Evolutionary conservation across 2,113 vertebrate genomes (phyloP).

Genomic region (Azemiops feae): DNA sequence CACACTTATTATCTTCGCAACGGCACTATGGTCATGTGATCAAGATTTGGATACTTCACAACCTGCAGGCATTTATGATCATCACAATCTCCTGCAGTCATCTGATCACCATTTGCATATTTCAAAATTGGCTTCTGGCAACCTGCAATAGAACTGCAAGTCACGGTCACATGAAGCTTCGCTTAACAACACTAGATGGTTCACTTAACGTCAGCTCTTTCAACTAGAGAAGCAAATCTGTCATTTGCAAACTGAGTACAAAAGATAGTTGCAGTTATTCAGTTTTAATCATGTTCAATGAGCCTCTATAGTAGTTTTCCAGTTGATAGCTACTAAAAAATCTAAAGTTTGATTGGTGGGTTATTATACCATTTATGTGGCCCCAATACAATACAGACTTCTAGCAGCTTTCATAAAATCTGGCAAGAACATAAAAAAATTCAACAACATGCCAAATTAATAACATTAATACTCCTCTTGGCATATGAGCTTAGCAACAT

Average conservation of each 20-base stretch:
- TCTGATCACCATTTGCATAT: neutral
- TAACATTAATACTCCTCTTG: neutral
- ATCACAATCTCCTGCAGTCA: neutral
- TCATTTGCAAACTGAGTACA: neutral
- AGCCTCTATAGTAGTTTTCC: neutral
- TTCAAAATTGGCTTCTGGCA: neutral
- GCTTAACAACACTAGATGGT: rapidly evolving
- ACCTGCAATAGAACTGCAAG: neutral
- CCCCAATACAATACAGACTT: neutral
- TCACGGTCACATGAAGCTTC: neutral
- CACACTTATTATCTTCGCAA: neutral
- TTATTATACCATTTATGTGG: neutral
- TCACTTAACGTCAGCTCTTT: neutral
- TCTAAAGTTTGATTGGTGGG: neutral
- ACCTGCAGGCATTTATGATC: neutral
- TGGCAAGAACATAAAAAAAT: neutral
- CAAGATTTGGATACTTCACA: neutral
- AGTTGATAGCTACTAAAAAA: neutral
- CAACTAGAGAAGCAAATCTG: neutral
- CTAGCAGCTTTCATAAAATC: neutral
- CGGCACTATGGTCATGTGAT: neutral
- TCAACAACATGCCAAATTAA: neutral
- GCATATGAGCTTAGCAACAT: neutral
- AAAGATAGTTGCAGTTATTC: neutral
- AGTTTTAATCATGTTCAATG: neutral